phyloP scores from a whole-genome alignment of 2,113 vertebrate genomes.

The Limnothrissa miodon region DNA sequence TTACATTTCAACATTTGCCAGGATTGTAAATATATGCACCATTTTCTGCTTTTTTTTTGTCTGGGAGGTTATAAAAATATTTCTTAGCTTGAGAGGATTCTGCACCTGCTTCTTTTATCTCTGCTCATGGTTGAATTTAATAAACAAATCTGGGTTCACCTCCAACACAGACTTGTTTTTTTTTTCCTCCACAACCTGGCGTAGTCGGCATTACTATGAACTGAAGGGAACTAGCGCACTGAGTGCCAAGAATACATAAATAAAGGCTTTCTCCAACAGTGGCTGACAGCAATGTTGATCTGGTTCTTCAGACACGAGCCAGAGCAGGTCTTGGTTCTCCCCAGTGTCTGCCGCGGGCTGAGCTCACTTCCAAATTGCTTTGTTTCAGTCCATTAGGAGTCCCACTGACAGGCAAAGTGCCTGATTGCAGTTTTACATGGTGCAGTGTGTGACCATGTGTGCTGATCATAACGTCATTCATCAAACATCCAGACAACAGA shows the following conservation, averaged over 20 bases:
- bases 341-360: not conserved
- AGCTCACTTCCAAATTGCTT: not conserved
- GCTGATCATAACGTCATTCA: not conserved
- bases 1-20: not conserved
- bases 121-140: not conserved
- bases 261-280: not conserved
- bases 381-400: not conserved
- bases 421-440: not conserved
- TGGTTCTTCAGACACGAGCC: not conserved
- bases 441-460: not conserved
- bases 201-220: not conserved
- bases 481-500: not conserved
- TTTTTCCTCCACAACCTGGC: not conserved
- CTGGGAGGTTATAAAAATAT: not conserved
- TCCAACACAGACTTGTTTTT: not conserved
- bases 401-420: not conserved
- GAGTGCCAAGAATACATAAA: not conserved
- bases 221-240: not conserved
- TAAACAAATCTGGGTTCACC: not conserved
- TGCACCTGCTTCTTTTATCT: conserved; percentile 2
- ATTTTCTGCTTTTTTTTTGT: not conserved
- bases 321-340: too few species aligned
- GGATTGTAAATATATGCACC: not conserved
- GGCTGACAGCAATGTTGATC: not conserved
- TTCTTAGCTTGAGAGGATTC: not conserved